phyloP scores from a whole-genome alignment of 2,113 vertebrate species.

The Misgurnus mizolepis region DNA sequence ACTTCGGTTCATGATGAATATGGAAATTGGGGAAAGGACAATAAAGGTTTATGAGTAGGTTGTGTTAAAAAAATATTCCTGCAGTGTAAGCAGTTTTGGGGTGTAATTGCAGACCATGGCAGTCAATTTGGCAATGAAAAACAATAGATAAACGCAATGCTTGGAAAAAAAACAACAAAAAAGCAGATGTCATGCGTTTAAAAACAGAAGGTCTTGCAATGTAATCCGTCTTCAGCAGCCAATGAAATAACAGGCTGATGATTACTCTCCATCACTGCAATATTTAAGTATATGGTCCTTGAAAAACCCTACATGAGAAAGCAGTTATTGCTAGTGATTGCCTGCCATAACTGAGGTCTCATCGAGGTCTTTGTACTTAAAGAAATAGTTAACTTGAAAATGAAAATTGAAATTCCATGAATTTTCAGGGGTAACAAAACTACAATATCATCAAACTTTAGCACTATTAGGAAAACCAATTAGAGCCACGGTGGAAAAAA shows the following conservation, averaged over 20 bases:
- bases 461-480: background rate
- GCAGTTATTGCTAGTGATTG: too few species aligned
- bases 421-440: background rate
- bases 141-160: conserved; percentile 32
- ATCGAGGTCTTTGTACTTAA: too few species aligned
- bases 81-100: conserved; percentile 27
- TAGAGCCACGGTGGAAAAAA: background rate
- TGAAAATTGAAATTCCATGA: too few species aligned
- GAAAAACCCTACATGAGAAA: too few species aligned
- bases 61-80: conserved; percentile 38
- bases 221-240: too few species aligned
- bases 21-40: conserved; percentile 43
- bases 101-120: conserved; percentile 24
- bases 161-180: conserved; percentile 30
- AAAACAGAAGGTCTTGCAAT: background rate
- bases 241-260: too few species aligned
- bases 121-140: conserved; percentile 36
- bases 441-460: background rate
- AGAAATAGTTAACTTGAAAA: too few species aligned
- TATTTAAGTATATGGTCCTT: too few species aligned
- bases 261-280: too few species aligned
- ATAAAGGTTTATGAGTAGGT: conserved; percentile 31
- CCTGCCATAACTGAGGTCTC: too few species aligned
- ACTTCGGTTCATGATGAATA: conserved; percentile 8
- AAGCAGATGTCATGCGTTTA: background rate